These are phyloP conservation scores for Drosophila parthenogenetica DNA, from an alignment of 2,888 invertebrate species.

Conservation along the genomic window DNA sequence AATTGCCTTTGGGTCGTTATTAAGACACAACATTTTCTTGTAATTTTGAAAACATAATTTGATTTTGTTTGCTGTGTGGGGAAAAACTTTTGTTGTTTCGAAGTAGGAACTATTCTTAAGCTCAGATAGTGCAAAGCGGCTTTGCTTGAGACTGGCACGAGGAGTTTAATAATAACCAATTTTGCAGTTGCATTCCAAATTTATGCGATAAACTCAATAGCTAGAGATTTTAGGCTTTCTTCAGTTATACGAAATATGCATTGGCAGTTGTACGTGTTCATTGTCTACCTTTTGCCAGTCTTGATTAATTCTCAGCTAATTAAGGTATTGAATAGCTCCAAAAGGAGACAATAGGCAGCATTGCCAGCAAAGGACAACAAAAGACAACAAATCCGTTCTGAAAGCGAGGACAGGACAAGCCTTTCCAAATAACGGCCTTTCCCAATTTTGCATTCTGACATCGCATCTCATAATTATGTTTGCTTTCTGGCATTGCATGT, in stretches of 20 bases:
- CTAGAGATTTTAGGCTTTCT: slow-evolving; percentile 13
- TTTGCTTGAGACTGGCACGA: slow-evolving; percentile 16
- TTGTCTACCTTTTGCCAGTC: slow-evolving; percentile 29
- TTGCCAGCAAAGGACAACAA: slow-evolving; percentile 11
- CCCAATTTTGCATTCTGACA: slow-evolving; percentile 18
- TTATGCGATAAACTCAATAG: slow-evolving; percentile 7
- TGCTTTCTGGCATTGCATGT: slow-evolving; percentile 19
- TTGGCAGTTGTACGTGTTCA: slow-evolving; percentile 51
- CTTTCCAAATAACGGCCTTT: slow-evolving; percentile 33
- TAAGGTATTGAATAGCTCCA: slow-evolving; percentile 45
- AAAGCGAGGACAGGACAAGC: slow-evolving; percentile 11
- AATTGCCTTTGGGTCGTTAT: slow-evolving; percentile 44
- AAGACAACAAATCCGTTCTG: slow-evolving; percentile 11
- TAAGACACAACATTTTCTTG: neutral
- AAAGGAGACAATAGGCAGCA: slow-evolving; percentile 36
- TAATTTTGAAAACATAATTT: slow-evolving; percentile 27
- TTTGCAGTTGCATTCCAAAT: slow-evolving; percentile 13
- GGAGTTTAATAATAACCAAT: slow-evolving; percentile 61
- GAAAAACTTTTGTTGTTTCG: slow-evolving; percentile 14
- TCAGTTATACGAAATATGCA: slow-evolving; percentile 15
- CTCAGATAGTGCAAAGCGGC: slow-evolving; percentile 23
- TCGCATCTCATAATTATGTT: slow-evolving; percentile 30
- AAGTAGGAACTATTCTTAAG: slow-evolving; percentile 17
- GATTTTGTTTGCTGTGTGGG: slow-evolving; percentile 38
- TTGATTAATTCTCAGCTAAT: slow-evolving; percentile 51